Evolutionary conservation across 2,797 vertebrate species (phyloP).

Genomic region (Oophaga sylvatica): DNA sequence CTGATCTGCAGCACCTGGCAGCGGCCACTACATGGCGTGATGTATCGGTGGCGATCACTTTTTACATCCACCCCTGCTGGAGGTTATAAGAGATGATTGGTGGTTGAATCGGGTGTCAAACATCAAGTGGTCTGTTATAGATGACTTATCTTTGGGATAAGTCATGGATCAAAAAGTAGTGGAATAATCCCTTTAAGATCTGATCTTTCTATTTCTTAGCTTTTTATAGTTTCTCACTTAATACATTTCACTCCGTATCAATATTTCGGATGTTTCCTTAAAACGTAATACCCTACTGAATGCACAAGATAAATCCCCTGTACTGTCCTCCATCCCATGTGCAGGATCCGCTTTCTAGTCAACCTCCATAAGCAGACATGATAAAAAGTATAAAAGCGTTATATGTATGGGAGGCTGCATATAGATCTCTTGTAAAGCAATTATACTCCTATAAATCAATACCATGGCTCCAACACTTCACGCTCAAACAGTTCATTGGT

Average conservation of each 20-base stretch:
- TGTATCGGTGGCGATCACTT: no score
- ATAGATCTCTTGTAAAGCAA: conserved; percentile 53
- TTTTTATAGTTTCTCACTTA: not conserved
- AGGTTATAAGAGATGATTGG: no score
- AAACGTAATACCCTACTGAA: conserved; percentile 8
- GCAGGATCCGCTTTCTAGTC: conserved; percentile 7
- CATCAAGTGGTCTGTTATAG: no score
- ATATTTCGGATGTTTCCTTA: not conserved
- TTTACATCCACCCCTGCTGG: no score
- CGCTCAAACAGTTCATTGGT: conserved; percentile 42
- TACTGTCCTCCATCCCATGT: not conserved
- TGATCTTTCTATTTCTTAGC: not conserved
- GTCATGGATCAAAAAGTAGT: no score
- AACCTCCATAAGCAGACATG: conserved; percentile 32
- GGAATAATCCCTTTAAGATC: not conserved
- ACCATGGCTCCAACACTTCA: conserved; percentile 45
- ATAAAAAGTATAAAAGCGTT: conserved; percentile 45
- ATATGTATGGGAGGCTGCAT: conserved; percentile 11
- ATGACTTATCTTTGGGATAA: no score
- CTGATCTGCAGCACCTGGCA: no score
- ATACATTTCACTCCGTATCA: not conserved
- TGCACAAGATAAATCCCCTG: not conserved
- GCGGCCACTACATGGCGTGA: no score
- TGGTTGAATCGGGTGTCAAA: no score
- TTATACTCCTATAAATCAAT: conserved; percentile 49